Conservation (phyloP, 2,797 vertebrate genomes). For the Enteromius radiatus region DNA sequence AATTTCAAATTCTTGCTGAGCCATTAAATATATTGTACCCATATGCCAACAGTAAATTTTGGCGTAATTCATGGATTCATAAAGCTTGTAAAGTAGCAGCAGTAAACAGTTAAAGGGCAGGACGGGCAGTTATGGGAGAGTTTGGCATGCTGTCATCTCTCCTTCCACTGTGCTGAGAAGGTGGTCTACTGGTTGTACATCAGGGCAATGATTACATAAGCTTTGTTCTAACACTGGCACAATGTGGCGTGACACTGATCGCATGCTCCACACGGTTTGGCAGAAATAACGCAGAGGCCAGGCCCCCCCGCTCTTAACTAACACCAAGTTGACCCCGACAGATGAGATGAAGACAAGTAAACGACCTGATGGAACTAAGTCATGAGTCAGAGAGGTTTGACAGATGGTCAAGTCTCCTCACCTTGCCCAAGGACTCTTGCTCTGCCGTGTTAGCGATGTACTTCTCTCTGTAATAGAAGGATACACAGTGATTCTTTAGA, state of each 20-base stretch:
- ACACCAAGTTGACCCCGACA: conserved; percentile 29
- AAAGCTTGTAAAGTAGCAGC: conserved; percentile 20
- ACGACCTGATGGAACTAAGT: conserved; percentile 48
- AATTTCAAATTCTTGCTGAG: conserved; percentile 17
- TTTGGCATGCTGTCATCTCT: conserved; percentile 10
- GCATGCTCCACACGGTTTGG: conserved; percentile 64
- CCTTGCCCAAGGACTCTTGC: conserved; percentile 97
- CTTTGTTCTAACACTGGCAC: conserved; percentile 62
- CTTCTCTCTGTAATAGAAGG: conserved; percentile 82
- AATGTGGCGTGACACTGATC: conserved; percentile 34
- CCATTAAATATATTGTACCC: neutral
- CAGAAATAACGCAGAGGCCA: conserved; percentile 63
- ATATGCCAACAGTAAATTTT: neutral
- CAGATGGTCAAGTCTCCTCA: conserved; percentile 70
- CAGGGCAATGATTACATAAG: conserved; percentile 67
- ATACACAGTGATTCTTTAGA: conserved; percentile 10
- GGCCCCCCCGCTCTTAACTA: conserved; percentile 56
- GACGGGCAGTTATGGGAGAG: conserved; percentile 37
- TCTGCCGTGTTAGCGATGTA: conserved; percentile 92
- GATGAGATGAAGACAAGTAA: conserved; percentile 60
- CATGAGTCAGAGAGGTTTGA: neutral
- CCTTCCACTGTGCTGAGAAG: conserved; percentile 49
- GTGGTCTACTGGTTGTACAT: conserved; percentile 62
- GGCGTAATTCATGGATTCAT: neutral
- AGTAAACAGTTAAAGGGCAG: conserved; percentile 39